Conservation (phyloP, 2,797 vertebrate species). For the Cyprinodon diabolis region DNA sequence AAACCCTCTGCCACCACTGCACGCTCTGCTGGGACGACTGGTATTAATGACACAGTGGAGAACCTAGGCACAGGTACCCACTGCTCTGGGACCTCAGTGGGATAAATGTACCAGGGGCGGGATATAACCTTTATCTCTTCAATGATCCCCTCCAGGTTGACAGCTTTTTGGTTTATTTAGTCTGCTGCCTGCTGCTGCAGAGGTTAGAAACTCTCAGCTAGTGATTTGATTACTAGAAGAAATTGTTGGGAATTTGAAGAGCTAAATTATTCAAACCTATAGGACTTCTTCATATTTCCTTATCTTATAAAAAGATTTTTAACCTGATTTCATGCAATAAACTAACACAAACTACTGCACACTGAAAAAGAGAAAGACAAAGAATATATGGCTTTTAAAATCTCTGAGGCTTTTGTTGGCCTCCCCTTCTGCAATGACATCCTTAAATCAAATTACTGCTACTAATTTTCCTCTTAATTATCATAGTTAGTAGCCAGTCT, state of each 20-base stretch:
- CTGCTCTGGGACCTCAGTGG: slow-evolving; percentile 51
- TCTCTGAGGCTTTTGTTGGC: not conserved
- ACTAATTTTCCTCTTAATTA: not conserved
- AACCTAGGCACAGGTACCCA: slow-evolving; percentile 45
- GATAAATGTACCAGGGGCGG: slow-evolving; percentile 44
- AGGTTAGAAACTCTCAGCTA: slow-evolving; percentile 51
- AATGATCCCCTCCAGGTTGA: slow-evolving; percentile 52
- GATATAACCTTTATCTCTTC: slow-evolving; percentile 58
- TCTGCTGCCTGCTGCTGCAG: slow-evolving; percentile 61
- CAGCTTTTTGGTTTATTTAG: slow-evolving; percentile 70
- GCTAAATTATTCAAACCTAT: not conserved
- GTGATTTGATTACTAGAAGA: slow-evolving; percentile 65
- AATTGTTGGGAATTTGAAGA: slow-evolving; percentile 33
- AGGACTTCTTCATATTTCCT: too few relatives aligned
- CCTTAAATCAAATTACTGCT: not conserved
- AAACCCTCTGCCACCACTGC: slow-evolving; percentile 60
- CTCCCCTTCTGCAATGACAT: not conserved
- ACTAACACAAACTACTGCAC: not conserved
- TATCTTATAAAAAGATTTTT: too few relatives aligned
- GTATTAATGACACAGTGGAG: slow-evolving; percentile 60
- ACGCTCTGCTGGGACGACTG: slow-evolving; percentile 61
- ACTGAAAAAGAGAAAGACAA: not conserved
- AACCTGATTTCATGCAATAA: not conserved
- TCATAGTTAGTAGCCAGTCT: not conserved
- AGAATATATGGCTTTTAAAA: not conserved